These are phyloP conservation scores for Lacerta bilineata DNA, from an alignment of 2,797 vertebrate species.

Conservation along the genomic window DNA sequence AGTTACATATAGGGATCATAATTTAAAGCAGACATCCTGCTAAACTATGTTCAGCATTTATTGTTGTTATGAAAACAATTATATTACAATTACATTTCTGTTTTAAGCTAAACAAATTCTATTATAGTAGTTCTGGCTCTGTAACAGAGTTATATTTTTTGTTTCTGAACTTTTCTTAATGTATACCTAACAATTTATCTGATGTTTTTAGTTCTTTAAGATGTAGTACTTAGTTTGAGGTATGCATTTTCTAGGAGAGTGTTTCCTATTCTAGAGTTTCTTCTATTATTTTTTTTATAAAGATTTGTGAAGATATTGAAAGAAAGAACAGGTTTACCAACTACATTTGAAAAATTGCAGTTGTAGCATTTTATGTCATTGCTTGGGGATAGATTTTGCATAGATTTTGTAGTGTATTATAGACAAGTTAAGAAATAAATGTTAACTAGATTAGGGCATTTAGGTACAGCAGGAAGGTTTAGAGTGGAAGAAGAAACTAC, in stretches of 20 bases:
- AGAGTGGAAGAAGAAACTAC: constrained; percentile 24
- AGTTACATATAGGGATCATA: not conserved
- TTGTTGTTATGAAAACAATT: not conserved
- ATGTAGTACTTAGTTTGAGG: not conserved
- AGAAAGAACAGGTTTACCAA: not conserved
- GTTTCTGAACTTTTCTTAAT: not conserved
- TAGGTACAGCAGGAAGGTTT: constrained; percentile 20
- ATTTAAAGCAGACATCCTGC: not conserved
- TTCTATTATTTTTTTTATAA: not conserved
- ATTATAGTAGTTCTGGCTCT: not conserved
- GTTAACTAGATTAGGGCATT: not conserved
- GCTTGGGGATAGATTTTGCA: not conserved
- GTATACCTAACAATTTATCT: not conserved
- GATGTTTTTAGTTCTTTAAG: not conserved
- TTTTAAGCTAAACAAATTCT: constrained; percentile 11
- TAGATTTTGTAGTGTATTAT: not conserved
- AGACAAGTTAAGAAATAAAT: not conserved
- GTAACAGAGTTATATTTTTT: not conserved
- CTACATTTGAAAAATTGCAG: not conserved
- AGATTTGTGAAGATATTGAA: not conserved
- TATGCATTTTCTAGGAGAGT: not conserved
- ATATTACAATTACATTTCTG: not conserved
- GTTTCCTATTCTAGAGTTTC: not conserved
- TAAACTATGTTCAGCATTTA: not conserved
- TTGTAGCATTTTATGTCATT: not conserved